Evolutionary conservation across 2,888 invertebrate species (phyloP).

Genomic region (Drosophila maculinotata): DNA sequence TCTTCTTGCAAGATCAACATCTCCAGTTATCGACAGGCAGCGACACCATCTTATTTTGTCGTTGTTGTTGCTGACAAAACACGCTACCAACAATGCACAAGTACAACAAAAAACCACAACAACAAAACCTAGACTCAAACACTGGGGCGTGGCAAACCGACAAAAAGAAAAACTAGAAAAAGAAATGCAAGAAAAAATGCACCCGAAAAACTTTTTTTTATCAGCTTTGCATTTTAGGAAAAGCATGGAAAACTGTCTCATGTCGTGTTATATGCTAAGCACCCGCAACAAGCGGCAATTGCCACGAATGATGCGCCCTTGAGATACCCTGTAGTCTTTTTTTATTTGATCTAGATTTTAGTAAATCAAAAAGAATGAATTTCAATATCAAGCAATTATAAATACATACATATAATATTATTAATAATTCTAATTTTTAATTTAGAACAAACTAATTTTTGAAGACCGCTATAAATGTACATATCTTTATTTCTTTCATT

Average conservation of each 20-base stretch:
- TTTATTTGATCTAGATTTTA: no score
- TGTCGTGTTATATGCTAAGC: slow-evolving; percentile 75
- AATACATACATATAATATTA: no score
- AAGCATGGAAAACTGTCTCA: slow-evolving; percentile 58
- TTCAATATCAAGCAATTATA: no score
- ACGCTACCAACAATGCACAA: slow-evolving; percentile 51
- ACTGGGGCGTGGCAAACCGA: slow-evolving; percentile 64
- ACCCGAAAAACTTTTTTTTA: slow-evolving; percentile 48
- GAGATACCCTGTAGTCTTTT: slow-evolving; percentile 44
- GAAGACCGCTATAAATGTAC: no score
- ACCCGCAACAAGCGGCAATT: slow-evolving; percentile 58
- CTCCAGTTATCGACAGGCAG: slow-evolving; percentile 78
- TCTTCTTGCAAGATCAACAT: slow-evolving; percentile 75
- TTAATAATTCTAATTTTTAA: no score
- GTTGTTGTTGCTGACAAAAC: slow-evolving; percentile 58
- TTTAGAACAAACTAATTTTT: no score
- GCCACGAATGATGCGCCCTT: neutral
- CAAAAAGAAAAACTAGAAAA: slow-evolving; percentile 36
- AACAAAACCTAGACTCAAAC: slow-evolving; percentile 34
- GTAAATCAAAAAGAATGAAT: no score
- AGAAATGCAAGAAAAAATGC: slow-evolving; percentile 47
- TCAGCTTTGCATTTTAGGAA: slow-evolving; percentile 46
- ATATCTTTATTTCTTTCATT: no score
- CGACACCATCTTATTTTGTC: slow-evolving; percentile 74
- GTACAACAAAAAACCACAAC: slow-evolving; percentile 37